Conservation (phyloP, 2,113 vertebrate genomes). For the Herpetotheres cachinnans region DNA sequence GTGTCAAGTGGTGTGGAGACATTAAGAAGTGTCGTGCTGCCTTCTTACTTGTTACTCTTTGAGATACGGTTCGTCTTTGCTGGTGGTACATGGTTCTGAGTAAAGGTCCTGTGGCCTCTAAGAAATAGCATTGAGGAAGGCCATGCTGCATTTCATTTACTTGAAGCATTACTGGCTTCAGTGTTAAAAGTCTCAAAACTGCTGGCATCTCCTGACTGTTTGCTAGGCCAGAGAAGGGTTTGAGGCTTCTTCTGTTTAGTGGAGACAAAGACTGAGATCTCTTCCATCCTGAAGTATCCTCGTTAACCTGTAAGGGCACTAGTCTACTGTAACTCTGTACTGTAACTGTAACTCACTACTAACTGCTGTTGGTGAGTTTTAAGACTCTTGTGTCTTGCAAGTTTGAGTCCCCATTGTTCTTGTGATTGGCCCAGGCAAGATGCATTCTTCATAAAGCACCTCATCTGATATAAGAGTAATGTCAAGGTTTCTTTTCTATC, state of each 20-base stretch:
- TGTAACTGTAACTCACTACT: no score
- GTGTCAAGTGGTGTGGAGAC: neutral
- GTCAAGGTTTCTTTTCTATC: neutral
- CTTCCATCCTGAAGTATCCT: neutral
- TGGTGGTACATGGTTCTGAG: neutral
- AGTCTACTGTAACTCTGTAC: no score
- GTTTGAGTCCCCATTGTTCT: neutral
- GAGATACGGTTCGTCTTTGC: neutral
- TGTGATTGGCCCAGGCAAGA: neutral
- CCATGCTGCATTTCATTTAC: neutral
- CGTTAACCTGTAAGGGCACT: neutral
- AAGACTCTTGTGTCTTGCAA: neutral
- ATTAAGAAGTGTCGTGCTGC: neutral
- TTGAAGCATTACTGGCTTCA: neutral
- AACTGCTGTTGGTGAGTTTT: neutral
- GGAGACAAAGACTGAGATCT: neutral
- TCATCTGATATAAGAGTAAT: neutral
- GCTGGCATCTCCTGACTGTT: neutral
- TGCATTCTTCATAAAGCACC: neutral
- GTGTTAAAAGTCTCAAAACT: neutral
- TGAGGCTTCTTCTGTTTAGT: neutral
- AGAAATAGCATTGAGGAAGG: neutral
- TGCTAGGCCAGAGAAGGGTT: neutral
- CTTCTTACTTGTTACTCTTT: neutral
- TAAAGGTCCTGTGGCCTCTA: neutral